Conservation (phyloP, 2,797 vertebrate genomes). For the Malacoctenus gilli region DNA sequence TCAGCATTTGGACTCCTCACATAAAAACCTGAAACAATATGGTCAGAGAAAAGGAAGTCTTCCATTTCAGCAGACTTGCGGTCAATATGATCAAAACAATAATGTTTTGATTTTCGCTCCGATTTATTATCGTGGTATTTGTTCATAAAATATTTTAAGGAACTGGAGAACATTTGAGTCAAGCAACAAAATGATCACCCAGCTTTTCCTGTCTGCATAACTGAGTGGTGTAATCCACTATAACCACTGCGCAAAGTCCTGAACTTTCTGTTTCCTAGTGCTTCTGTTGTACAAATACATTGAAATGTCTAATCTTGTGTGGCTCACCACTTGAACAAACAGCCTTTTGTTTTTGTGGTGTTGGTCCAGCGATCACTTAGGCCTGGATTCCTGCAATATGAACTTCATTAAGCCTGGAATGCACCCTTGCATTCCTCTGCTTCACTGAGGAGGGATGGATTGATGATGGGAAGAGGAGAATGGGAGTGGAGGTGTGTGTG, state of each 20-base stretch:
- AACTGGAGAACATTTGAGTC: not conserved
- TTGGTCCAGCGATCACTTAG: constrained; percentile 79
- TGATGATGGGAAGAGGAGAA: constrained; percentile 67
- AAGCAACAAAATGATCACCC: constrained; percentile 14
- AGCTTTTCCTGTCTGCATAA: constrained; percentile 37
- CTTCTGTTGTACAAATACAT: constrained; percentile 49
- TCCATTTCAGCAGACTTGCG: not conserved
- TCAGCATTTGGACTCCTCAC: constrained; percentile 8
- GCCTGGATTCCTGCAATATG: constrained; percentile 87
- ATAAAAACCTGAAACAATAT: no score
- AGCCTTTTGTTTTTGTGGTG: constrained; percentile 84
- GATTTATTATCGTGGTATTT: no score
- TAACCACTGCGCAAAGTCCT: constrained; percentile 41
- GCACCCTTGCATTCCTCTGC: constrained; percentile 81
- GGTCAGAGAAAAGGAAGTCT: no score
- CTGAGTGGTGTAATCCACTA: constrained; percentile 56
- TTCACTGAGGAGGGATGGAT: constrained; percentile 73
- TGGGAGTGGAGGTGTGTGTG: constrained; percentile 64
- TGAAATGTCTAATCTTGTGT: constrained; percentile 73
- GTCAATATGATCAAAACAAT: not conserved
- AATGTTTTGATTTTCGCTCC: constrained; percentile 12
- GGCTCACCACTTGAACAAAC: constrained; percentile 78
- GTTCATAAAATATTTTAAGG: constrained; percentile 10
- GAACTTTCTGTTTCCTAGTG: constrained; percentile 39
- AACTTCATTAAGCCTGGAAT: constrained; percentile 92